Percentiles rank a stretch among this genome's conserved stretches.
These are phyloP conservation scores for Archips xylosteana DNA, from an alignment of 2,888 invertebrate species.

Conservation along the genomic window DNA sequence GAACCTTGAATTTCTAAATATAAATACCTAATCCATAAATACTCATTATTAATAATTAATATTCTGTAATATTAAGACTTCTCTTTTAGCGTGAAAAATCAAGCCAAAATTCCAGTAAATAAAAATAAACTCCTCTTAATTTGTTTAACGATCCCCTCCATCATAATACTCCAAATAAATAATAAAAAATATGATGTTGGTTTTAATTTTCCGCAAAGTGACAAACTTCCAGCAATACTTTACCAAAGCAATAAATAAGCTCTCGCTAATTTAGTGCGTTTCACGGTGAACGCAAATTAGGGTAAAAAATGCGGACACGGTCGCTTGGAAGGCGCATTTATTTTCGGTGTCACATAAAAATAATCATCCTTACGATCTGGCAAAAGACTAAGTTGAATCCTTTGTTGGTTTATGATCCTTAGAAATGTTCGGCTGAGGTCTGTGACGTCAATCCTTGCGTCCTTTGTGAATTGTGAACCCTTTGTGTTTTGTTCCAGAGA, in stretches of 20 bases:
- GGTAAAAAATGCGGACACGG: constrained; percentile 50
- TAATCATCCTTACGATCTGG: constrained; percentile 42
- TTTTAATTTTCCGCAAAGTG: constrained; percentile 16
- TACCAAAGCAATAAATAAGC: constrained; percentile 52
- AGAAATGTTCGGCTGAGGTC: constrained; percentile 2
- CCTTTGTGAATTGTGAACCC: constrained; percentile 20
- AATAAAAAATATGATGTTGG: not conserved
- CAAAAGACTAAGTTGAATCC: constrained; percentile 1
- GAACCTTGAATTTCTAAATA: too few relatives aligned
- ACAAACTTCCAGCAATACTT: constrained; percentile 46
- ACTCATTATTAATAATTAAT: too few relatives aligned
- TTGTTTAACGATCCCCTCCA: not conserved
- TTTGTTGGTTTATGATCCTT: constrained; percentile 14
- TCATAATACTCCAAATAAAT: constrained; percentile 25
- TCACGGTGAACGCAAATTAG: constrained; percentile 59
- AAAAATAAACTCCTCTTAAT: constrained; percentile 1
- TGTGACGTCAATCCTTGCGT: not conserved
- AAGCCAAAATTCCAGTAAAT: not conserved
- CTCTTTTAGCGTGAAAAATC: not conserved
- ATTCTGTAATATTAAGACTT: too few relatives aligned
- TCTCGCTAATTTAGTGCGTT: constrained; percentile 43
- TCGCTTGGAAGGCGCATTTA: constrained; percentile 50
- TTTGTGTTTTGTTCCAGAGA: not conserved
- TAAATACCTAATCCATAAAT: too few relatives aligned
- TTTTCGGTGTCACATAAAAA: constrained; percentile 50